Evolutionary conservation across 2,113 vertebrate species (phyloP).

Genomic region (Glaucomys volans): DNA sequence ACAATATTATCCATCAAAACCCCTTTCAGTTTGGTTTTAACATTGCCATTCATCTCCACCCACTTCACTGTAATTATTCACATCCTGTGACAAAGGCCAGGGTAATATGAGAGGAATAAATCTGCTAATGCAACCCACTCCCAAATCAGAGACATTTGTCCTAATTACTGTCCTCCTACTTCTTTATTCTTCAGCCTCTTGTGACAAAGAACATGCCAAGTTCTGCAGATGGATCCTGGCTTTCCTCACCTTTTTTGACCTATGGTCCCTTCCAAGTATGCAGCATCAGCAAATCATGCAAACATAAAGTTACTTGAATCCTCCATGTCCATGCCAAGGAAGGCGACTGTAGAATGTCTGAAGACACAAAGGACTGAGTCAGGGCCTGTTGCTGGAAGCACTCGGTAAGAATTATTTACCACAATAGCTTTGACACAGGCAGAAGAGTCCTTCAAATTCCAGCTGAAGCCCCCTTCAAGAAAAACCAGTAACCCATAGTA

Average conservation of each 20-base stretch:
- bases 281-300: constrained; percentile 49
- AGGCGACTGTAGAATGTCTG: constrained; percentile 36
- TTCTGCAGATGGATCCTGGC: not conserved
- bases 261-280: constrained; percentile 6
- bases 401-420: constrained; percentile 64
- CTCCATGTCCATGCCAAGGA: constrained; percentile 1
- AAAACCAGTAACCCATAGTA: constrained; percentile 39
- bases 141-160: not conserved
- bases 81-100: not conserved
- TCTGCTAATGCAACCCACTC: not conserved
- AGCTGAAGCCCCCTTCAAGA: not conserved
- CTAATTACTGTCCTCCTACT: not conserved
- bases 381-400: constrained; percentile 30
- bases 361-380: constrained; percentile 22
- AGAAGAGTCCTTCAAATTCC: constrained; percentile 51
- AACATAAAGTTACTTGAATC: constrained; percentile 30
- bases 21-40: not conserved
- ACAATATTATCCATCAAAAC: not conserved
- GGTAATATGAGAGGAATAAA: not conserved
- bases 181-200: constrained; percentile 3
- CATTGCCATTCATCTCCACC: not conserved
- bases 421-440: constrained; percentile 48
- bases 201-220: not conserved
- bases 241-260: not conserved
- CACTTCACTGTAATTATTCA: not conserved